A percentile compares a stretch with the other conserved stretches of the same genome.
phyloP scores from a whole-genome alignment of 2,888 invertebrate species.

The Andrena bucephala region DNA sequence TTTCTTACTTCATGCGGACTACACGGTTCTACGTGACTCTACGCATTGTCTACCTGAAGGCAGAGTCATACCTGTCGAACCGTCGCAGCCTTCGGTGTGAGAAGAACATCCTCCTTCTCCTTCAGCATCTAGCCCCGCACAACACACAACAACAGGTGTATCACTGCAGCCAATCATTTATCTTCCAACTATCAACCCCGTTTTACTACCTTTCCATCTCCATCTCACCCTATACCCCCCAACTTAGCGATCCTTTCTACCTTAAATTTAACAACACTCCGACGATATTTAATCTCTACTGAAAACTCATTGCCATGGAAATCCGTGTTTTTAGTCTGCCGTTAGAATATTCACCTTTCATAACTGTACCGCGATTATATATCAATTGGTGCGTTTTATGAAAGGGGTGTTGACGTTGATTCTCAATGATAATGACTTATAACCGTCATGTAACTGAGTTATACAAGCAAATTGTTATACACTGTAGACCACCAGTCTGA shows the following conservation, averaged over 20 bases:
- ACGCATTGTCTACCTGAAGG: constrained; percentile 82
- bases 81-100: constrained; percentile 97
- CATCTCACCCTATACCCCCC: neutral
- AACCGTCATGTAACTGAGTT: no score
- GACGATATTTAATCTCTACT: no score
- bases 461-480: no score
- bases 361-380: no score
- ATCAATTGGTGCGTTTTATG: no score
- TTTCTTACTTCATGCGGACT: constrained; percentile 78
- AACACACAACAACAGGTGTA: constrained; percentile 82
- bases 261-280: neutral
- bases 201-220: constrained; percentile 13
- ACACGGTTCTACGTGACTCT: constrained; percentile 78
- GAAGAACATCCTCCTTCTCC: constrained; percentile 94
- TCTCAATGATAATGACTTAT: no score
- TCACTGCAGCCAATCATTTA: constrained; percentile 72
- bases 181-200: constrained; percentile 39
- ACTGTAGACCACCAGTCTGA: no score
- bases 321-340: neutral
- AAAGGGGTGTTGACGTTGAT: no score
- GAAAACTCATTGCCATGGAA: neutral
- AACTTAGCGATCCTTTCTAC: neutral
- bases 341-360: neutral
- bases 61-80: constrained; percentile 92
- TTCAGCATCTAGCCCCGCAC: constrained; percentile 91